Evolutionary conservation across 2,113 vertebrate species (phyloP).

Genomic region (Chlorodrepanis virens): DNA sequence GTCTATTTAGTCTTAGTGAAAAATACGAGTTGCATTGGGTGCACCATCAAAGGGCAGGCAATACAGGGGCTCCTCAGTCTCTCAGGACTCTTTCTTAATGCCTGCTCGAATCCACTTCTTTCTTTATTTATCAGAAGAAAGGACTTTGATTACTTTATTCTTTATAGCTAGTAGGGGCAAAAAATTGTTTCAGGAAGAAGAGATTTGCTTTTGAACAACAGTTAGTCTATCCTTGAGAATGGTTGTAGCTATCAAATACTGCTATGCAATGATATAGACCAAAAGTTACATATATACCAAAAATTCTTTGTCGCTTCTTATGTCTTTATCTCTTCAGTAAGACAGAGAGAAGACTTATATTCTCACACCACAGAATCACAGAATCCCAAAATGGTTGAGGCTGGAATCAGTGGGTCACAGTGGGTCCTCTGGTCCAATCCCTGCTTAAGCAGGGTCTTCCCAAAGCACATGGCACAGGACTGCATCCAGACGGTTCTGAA

Average conservation of each 20-base stretch:
- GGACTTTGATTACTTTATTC: background rate
- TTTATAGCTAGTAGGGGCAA: background rate
- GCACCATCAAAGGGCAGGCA: background rate
- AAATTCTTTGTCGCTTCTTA: background rate
- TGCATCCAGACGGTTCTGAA: background rate
- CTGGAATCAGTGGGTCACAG: background rate
- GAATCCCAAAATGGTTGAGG: background rate
- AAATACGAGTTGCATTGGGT: background rate
- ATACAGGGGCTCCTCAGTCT: accelerated
- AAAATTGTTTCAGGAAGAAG: background rate
- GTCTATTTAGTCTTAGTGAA: background rate
- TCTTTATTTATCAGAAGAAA: background rate
- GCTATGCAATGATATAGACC: background rate
- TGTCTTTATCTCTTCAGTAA: background rate
- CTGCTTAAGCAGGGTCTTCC: too few relatives aligned
- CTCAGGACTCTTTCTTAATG: background rate
- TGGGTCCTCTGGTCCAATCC: background rate
- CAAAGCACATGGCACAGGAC: background rate
- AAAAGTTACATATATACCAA: background rate
- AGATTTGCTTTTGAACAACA: background rate
- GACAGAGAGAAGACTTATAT: background rate
- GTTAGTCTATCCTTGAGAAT: background rate
- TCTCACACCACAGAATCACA: background rate
- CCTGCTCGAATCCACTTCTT: background rate
- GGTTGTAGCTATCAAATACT: background rate